phyloP scores from a whole-genome alignment of 1,140 invertebrate species.

The Delia radicum region DNA sequence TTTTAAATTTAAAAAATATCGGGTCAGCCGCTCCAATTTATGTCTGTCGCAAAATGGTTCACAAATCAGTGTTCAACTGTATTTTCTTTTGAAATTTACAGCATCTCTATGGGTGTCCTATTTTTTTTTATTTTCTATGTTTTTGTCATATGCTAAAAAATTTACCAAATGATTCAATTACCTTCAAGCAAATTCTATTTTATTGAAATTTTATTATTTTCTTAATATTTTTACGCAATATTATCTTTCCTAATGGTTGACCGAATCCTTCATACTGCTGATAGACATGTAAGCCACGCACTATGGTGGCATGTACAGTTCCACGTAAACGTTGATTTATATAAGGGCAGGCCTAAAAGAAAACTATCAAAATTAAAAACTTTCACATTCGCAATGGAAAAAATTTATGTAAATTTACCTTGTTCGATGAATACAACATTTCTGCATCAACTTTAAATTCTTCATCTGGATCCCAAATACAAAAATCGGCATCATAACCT shows the following conservation, averaged over 20 bases:
- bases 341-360: slow-evolving; percentile 62
- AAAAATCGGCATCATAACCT: slow-evolving; percentile 72
- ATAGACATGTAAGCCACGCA: slow-evolving; percentile 62
- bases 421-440: slow-evolving; percentile 63
- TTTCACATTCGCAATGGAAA: too few relatives aligned
- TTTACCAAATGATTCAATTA: background rate
- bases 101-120: too few relatives aligned
- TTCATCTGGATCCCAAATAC: slow-evolving; percentile 69
- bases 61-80: too few relatives aligned
- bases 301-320: slow-evolving; percentile 62
- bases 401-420: slow-evolving; percentile 49
- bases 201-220: slow-evolving; percentile 48
- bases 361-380: slow-evolving; percentile 8
- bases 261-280: slow-evolving; percentile 50
- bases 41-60: too few relatives aligned
- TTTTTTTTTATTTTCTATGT: background rate
- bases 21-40: too few relatives aligned
- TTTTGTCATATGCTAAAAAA: background rate
- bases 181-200: background rate
- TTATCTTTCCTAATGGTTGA: slow-evolving; percentile 49
- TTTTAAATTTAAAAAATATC: too few relatives aligned
- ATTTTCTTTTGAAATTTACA: too few relatives aligned
- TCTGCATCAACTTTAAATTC: slow-evolving; percentile 59
- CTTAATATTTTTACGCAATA: slow-evolving; percentile 44
- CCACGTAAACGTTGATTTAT: slow-evolving; percentile 60